A percentile compares a stretch with the other conserved stretches of the same genome.
phyloP scores from a whole-genome alignment of 1,140 invertebrate genomes.

The Pseudachorutes palmiensis region DNA sequence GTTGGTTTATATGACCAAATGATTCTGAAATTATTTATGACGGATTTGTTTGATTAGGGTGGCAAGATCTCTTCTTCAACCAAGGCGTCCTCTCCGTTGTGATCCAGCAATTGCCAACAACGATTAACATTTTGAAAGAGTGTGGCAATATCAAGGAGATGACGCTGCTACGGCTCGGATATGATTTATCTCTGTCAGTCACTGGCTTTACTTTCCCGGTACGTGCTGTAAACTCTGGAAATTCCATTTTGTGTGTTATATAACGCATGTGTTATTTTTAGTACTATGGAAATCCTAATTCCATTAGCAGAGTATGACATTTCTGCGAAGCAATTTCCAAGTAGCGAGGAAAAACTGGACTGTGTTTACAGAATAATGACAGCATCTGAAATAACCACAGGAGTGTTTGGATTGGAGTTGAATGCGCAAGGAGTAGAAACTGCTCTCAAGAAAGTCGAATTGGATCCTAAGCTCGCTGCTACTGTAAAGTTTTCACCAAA shows the following conservation, averaged over 20 bases:
- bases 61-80: constrained; percentile 9
- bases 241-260: too few relatives aligned
- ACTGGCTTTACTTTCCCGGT: background rate
- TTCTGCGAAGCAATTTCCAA: background rate
- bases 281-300: background rate
- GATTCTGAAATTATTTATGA: background rate
- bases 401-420: background rate
- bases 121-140: background rate
- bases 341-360: background rate
- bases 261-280: background rate
- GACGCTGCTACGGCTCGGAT: background rate
- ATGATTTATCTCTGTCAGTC: constrained; percentile 3
- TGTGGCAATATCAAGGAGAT: background rate
- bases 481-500: background rate
- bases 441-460: background rate
- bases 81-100: background rate
- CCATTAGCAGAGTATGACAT: background rate
- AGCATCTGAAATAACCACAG: background rate
- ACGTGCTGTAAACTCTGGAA: too few relatives aligned
- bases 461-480: background rate
- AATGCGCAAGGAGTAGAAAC: background rate
- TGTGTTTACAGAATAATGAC: background rate
- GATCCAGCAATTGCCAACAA: background rate
- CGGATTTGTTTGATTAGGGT: background rate
- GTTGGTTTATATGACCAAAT: background rate